Evolutionary conservation across 2,797 vertebrate species (phyloP).

Genomic region (Enteromius paludinosus): DNA sequence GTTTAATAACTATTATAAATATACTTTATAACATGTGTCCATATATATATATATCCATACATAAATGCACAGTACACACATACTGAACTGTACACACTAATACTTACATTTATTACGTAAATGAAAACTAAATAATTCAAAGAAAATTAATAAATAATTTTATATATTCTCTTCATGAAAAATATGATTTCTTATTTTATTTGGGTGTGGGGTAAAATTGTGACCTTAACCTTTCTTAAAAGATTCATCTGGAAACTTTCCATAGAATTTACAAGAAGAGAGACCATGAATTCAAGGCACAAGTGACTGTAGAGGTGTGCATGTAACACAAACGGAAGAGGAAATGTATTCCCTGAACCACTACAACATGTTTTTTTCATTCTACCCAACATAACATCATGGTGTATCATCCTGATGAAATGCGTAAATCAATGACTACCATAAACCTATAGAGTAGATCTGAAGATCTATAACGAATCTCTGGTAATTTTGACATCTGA

Average conservation of each 20-base stretch:
- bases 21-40: too few relatives aligned
- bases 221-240: background rate
- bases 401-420: slow-evolving; percentile 3
- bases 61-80: too few relatives aligned
- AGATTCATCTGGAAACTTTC: background rate
- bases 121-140: background rate
- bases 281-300: too few relatives aligned
- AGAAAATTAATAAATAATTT: background rate
- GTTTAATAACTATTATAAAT: too few relatives aligned
- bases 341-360: background rate
- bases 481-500: slow-evolving; percentile 7
- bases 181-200: background rate
- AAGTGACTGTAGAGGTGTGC: background rate
- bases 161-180: background rate
- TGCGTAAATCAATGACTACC: background rate
- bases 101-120: too few relatives aligned
- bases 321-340: background rate
- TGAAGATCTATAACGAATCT: background rate
- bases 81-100: too few relatives aligned
- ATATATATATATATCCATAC: too few relatives aligned
- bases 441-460: background rate
- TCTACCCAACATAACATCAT: slow-evolving; percentile 13
- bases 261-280: background rate
- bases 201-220: background rate
- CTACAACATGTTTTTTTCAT: slow-evolving; percentile 3